These are phyloP conservation scores for Procambarus virginalis DNA, from an alignment of 1,140 invertebrate species.

Conservation along the genomic window DNA sequence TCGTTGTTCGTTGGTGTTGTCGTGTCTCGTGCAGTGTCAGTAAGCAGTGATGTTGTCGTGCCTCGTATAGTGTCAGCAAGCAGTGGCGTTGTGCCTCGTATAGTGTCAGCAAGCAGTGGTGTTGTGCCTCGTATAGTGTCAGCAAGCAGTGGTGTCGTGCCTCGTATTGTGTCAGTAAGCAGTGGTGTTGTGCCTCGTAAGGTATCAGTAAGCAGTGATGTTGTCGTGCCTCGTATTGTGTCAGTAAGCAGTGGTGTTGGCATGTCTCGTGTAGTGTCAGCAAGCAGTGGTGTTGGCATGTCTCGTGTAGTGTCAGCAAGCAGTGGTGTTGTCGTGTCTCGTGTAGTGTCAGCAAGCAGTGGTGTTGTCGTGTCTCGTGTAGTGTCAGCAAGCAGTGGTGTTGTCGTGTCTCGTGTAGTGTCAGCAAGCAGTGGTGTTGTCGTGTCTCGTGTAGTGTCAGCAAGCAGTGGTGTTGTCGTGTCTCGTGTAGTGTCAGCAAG, in stretches of 20 bases:
- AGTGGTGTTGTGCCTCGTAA: background rate
- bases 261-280: background rate
- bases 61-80: background rate
- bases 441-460: background rate
- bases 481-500: background rate
- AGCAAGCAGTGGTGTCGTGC: background rate
- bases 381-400: background rate
- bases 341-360: background rate
- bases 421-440: background rate
- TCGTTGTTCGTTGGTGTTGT: background rate
- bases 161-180: background rate
- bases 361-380: background rate
- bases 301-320: background rate
- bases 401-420: background rate
- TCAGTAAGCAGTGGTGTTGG: background rate
- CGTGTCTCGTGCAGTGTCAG: background rate
- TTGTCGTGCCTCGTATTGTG: background rate
- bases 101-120: background rate
- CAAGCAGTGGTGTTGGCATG: background rate
- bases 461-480: too few relatives aligned
- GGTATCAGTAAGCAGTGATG: background rate
- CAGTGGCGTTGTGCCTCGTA: background rate
- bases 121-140: background rate
- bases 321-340: background rate
- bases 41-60: too few relatives aligned